A percentile compares a stretch with the other conserved stretches of the same genome.
Evolutionary conservation across 1,140 invertebrate genomes (phyloP).

Genomic region (Acromyrmex charruanus): DNA sequence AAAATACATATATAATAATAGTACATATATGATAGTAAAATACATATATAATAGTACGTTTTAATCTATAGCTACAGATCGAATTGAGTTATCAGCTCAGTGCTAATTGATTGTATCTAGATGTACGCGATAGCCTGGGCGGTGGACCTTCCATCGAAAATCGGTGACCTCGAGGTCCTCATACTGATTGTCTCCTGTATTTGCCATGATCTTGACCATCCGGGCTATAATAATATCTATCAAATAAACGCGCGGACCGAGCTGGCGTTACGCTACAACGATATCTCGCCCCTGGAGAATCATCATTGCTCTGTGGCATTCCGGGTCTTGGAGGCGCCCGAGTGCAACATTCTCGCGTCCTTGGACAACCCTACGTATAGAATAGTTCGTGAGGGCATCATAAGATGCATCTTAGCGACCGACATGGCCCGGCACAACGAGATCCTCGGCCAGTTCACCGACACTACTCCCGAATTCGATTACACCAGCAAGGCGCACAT

Average conservation of each 20-base stretch:
- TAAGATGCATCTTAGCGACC: constrained; percentile 94
- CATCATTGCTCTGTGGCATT: constrained; percentile 96
- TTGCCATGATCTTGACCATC: constrained; percentile 97
- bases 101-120: constrained; percentile 84
- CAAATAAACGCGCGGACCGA: constrained; percentile 96
- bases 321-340: constrained; percentile 91
- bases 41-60: not conserved
- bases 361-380: constrained; percentile 89
- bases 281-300: constrained; percentile 96
- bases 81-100: not conserved
- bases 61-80: not conserved
- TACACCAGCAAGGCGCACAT: constrained; percentile 92
- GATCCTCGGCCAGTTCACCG: constrained; percentile 92
- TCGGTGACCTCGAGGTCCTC: constrained; percentile 92
- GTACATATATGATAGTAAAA: too few species aligned
- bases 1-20: not conserved
- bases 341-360: constrained; percentile 93
- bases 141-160: constrained; percentile 90
- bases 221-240: constrained; percentile 96
- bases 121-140: constrained; percentile 95
- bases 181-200: constrained; percentile 94
- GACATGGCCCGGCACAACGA: constrained; percentile 96
- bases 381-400: constrained; percentile 92
- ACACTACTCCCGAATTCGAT: constrained; percentile 91
- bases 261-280: constrained; percentile 94